These are phyloP conservation scores for Acanthosepion lycidas DNA, from an alignment of 2,888 invertebrate species.

Conservation along the genomic window DNA sequence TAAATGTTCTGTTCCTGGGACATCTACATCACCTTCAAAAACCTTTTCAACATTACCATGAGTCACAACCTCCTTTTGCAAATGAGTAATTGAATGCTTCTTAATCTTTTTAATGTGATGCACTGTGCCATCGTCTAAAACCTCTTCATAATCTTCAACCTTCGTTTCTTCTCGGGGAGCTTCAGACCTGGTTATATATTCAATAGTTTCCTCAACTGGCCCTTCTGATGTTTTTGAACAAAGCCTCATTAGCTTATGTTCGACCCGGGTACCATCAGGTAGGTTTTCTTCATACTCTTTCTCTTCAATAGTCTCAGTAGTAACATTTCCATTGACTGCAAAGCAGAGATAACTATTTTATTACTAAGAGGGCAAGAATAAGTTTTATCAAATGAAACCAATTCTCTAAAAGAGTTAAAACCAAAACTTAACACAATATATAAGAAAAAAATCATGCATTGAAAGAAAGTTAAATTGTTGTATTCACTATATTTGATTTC, in stretches of 20 bases:
- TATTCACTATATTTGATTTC: not conserved
- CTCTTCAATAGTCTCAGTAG: constrained; percentile 57
- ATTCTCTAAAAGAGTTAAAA: not conserved
- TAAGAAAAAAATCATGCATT: not conserved
- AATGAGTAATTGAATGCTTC: constrained; percentile 61
- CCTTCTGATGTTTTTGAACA: constrained; percentile 60
- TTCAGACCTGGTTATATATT: constrained; percentile 58
- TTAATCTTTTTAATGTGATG: constrained; percentile 60
- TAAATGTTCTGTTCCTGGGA: constrained; percentile 55
- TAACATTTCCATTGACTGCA: constrained; percentile 62
- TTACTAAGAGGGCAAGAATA: constrained; percentile 36
- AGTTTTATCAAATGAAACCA: not conserved
- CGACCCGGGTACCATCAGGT: constrained; percentile 67
- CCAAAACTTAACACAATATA: not conserved
- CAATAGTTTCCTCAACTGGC: constrained; percentile 53
- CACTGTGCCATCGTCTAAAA: constrained; percentile 68
- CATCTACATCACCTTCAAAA: constrained; percentile 59
- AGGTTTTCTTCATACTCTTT: constrained; percentile 60
- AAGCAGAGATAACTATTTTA: constrained; percentile 55
- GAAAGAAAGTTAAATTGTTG: not conserved
- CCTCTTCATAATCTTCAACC: constrained; percentile 63
- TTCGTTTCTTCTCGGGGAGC: constrained; percentile 60
- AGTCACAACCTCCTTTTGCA: constrained; percentile 57
- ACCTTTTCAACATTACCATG: constrained; percentile 61
- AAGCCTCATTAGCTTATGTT: constrained; percentile 57